Evolutionary conservation across 2,888 invertebrate genomes (phyloP).

Genomic region (Thecophora atra): DNA sequence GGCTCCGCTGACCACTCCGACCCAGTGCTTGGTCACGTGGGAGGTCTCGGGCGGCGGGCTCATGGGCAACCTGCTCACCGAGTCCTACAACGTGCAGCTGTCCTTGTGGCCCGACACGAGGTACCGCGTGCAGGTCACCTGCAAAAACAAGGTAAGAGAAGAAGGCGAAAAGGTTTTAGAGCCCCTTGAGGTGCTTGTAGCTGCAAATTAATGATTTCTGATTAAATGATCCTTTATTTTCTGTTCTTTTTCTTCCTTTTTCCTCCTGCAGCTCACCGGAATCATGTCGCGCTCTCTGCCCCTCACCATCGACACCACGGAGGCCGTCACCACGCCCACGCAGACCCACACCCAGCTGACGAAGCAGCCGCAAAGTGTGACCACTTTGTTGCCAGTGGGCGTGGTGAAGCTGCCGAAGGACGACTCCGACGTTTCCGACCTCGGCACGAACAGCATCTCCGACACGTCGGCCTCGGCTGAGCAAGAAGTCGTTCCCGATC

Average conservation of each 20-base stretch:
- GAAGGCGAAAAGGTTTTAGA: neutral
- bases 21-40: constrained; percentile 65
- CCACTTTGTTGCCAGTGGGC: neutral
- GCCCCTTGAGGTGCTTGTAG: too few species aligned
- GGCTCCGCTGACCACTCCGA: constrained; percentile 57
- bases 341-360: constrained; percentile 13
- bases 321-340: constrained; percentile 44
- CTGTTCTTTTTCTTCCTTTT: neutral
- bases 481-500: constrained; percentile 17
- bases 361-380: neutral
- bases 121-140: constrained; percentile 65
- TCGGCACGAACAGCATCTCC: constrained; percentile 29
- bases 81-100: constrained; percentile 63
- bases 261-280: constrained; percentile 56
- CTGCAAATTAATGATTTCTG: neutral
- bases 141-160: constrained; percentile 63
- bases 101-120: constrained; percentile 66
- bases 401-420: constrained; percentile 1
- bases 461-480: constrained; percentile 43
- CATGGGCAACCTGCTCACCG: constrained; percentile 65
- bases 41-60: constrained; percentile 65
- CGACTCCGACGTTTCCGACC: constrained; percentile 7
- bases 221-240: neutral
- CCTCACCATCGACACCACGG: constrained; percentile 62
- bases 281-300: constrained; percentile 62